Base-by-base conservation (phyloP, 1,140 invertebrate genomes). In the Heliconius nattereri region DNA sequence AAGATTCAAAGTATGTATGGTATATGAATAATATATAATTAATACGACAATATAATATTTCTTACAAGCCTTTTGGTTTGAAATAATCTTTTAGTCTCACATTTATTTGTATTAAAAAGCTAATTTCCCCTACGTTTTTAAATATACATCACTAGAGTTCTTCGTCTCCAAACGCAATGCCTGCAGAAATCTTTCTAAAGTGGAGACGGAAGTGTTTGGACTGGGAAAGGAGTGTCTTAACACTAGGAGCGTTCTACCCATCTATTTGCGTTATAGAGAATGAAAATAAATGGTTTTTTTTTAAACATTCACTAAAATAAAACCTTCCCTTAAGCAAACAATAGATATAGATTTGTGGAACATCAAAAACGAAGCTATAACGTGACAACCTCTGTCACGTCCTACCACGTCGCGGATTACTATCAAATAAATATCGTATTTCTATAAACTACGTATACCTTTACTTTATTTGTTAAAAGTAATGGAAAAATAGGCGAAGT, bases 341-440 rank as follows among this genome's bases (percentile, higher is more conserved):
- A 76, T 76, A 45, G 35, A 76, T 76, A 76, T 45, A 76, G 57
- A 76, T 76, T 66, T 76, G 35, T 76, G 60, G 60, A 29, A 66
- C 60, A 66, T 66, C 60, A 66, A 26, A 66, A 26, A 66, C 26
- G 26, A n/a, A 26, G 57, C 60, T 29, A 66, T 66, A 66, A 66
- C 60, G 60, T 66, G 26, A 16, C 60, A 66, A 66, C 60, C 23
- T 66, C n/a, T 26, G 5, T 13, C 23, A 29, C 60, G 60, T 66
- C 60, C 11, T 26, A 23, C n/a, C 54, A 23, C 54, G 9, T 66
- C 60, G 60, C 60, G 60, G 26, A 66, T 66, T 16, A 66, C 60
- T 66, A 29, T 29, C 13, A 66, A 29, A 66, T 29, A 66, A 66
- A 66, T 66, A 26, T 66, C 23, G 9, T 66, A 66, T 66, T 26